Percentiles rank a stretch among this genome's conserved stretches.
Evolutionary conservation across 2,888 invertebrate genomes (phyloP).

Genomic region (Hirtodrosophila trivittata): DNA sequence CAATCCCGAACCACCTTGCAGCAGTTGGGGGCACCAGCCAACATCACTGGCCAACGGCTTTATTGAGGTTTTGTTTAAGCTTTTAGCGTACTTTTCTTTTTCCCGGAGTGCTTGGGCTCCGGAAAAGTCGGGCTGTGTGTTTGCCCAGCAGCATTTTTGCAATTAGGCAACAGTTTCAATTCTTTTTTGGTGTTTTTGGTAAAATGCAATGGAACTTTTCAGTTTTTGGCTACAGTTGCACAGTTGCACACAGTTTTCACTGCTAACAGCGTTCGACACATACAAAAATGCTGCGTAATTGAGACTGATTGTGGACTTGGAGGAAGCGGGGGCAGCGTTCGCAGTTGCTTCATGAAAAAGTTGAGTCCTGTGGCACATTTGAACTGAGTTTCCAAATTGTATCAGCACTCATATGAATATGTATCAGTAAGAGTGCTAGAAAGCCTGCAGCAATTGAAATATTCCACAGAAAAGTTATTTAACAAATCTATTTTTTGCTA

Average conservation of each 20-base stretch:
- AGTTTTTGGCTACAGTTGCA: conserved; percentile 59
- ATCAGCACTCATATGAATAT: conserved; percentile 24
- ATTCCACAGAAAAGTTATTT: neutral
- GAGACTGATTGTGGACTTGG: conserved; percentile 68
- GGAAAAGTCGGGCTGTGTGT: conserved; percentile 44
- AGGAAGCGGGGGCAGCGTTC: neutral
- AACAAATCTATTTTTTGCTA: neutral
- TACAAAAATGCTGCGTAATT: conserved; percentile 73
- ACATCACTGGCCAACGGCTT: conserved; percentile 52
- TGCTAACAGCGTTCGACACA: conserved; percentile 74
- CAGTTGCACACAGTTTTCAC: conserved; percentile 62
- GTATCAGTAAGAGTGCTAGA: conserved; percentile 9
- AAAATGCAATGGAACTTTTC: conserved; percentile 73
- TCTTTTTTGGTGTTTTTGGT: conserved; percentile 40
- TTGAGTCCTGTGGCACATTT: conserved; percentile 37
- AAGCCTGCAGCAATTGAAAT: neutral
- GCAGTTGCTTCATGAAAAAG: conserved; percentile 36
- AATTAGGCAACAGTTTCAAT: conserved; percentile 77
- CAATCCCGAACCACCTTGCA: neutral
- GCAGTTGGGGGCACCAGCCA: neutral
- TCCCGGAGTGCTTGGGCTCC: conserved; percentile 30
- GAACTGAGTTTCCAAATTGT: conserved; percentile 46
- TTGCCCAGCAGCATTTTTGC: conserved; percentile 77
- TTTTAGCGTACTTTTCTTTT: conserved; percentile 71
- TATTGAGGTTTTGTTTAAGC: conserved; percentile 79